Base-by-base conservation (phyloP, 2,888 invertebrate genomes). In the Ornithoptera alexandrae region DNA sequence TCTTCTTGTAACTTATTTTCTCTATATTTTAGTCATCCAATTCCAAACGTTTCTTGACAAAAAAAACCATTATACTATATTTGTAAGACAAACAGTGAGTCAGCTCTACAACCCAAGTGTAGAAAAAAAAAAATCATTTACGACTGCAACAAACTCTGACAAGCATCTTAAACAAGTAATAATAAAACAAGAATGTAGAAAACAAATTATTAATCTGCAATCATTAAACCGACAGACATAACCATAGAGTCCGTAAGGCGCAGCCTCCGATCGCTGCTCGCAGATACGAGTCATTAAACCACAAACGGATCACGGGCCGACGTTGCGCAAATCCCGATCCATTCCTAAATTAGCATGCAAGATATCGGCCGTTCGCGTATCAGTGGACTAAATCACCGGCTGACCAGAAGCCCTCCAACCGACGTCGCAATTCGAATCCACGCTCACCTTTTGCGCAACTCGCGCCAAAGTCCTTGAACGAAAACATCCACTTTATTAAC, bases 391-490 rank as follows among this genome's bases (percentile, higher is more conserved):
- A 67, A 70, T 70, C 70, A 70, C 59, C 66, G 30, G 24, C 18
- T 60, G 20, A n/a, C 66, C 68, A 53, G 57, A n/a, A 67, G 63
- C 64, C 63, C 50, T 64, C 46, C 53, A 39, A 39, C 39, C 36
- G 64, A 60, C 42, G 46, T 22, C 53, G 70, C 67, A 70, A 64
- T 70, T 67, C 46, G 56, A 58, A 61, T 50, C 62, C 42, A 65
- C 67, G 70, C 63, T 70, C 67, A 67, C 70, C 70, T 70, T 70
- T 70, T 63, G 42, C 67, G 67, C 60, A 68, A 68, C 50, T 5
- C 18, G 22, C 10, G 17, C 61, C 56, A 12, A 24, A 22, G 68
- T 42, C 68, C 68, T 68, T 68, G 68, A 59, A 62, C 36, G 36
- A 30, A 57, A 30, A 60, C 60, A 18, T 24, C 60, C 18, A 36